Base-by-base conservation (phyloP, 2,888 invertebrate species). In the Holacanthella duospinosa region DNA sequence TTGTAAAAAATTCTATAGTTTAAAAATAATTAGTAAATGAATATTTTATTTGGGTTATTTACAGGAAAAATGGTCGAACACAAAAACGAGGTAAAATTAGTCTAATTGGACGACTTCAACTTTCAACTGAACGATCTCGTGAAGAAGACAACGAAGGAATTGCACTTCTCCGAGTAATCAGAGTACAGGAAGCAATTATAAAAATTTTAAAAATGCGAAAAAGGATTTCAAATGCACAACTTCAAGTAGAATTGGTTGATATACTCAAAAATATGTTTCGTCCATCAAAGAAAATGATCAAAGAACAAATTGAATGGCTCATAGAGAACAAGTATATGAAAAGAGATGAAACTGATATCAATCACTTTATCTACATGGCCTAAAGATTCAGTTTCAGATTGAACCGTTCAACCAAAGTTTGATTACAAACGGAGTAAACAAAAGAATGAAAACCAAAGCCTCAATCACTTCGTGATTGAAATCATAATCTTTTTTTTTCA, bases 201-300 rank as follows among this genome's bases (percentile, higher is more conserved):
- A 99, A 99, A 81, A 96, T 99, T 67, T 82, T 99, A 79, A 99
- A 99, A 80, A 97, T 94, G 92, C 83, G 99, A 66, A 97, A 97
- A 78, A 84, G 86, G 67, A 89, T 96, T 68, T 88, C 89, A 57
- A 95, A 96, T 78, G 93, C 91, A 59, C 90, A 94, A 72, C 81
- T 99, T 68, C 97, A 97, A 82, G 91, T 93, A 63, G 97, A 99
- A 81, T 82, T 99, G 64, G 89, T 99, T 24, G 97, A 99, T 80
- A 95, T 99, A 76, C 80, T 99, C 74, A 96, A 96, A 80, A 95
- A 96, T 77, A 96, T 99, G 95, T 99, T 99, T 83, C 81, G 97
- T 76, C 99, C 99, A 28, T 93, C 94, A 68, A 95, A 95, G 79
- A 96, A 97, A 80, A 92, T 99, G 89, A 97, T 99, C 74, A 99